Evolutionary conservation across 2,888 invertebrate genomes (phyloP), one percentile per base, ranked within the genome.

Genomic region (Byasa hedistus): DNA sequence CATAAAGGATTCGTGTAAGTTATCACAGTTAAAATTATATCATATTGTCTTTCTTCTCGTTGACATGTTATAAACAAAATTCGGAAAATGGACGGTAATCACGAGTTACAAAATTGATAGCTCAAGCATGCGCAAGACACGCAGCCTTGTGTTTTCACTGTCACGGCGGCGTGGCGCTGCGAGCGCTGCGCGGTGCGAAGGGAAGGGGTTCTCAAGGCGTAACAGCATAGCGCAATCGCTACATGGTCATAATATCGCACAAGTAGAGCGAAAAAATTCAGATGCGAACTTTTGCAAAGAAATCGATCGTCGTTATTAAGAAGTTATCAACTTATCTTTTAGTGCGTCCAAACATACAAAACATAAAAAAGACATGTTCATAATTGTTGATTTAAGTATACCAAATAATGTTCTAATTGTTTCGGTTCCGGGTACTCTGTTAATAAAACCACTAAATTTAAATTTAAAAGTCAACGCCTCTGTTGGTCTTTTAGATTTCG

Each of bases 141-240:
- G 39, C 54, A 60, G 67, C 82, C 80, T 82, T 80, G 64, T 68
- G 69, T 73, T 75, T 80, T 82, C 82, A 81, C 76, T 82, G 80
- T 74, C 80, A 79, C 75, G 68, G 66, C 61, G 54, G 22, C 17
- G 60, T 36, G 63, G 58, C 51, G 61, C 19, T 39, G 36, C 22
- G 54, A 24, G 54, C 10, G 48, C 39, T n/a, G 44, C 55, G 39
- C 36, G 24, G 36, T n/a, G 57, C 19, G 63, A 48, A 48, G 48
- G 48, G 48, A 48, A 48, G 48, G 44, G 54, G 23, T 57, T 22
- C 65, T 61, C 66, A 61, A 62, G 66, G 62, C 55, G 52, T 54
- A 54, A 54, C 52, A 22, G 48, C 52, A 22, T 23, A 22, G 21
- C 22, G 61, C 66, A 57, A 61, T 36, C 21, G 52, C 61, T 57